Conservation (phyloP, 2,888 invertebrate genomes). For the Orthonychiurus folsomi region DNA sequence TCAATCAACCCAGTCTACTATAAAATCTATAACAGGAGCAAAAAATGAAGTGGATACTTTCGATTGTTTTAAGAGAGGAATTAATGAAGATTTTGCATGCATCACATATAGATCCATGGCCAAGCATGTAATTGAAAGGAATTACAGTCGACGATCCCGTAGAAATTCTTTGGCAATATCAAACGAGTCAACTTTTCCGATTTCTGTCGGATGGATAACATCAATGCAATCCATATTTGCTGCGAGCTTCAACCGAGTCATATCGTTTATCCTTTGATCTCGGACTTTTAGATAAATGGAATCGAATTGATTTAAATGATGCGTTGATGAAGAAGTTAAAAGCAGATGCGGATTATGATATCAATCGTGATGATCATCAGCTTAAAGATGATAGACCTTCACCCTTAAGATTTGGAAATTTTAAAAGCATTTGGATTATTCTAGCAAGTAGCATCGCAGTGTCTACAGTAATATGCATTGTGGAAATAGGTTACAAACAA, state of each 20-base stretch:
- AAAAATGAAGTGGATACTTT: conserved; percentile 5
- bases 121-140: conserved; percentile 5
- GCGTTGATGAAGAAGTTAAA: no score
- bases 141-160: conserved; percentile 5
- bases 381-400: no score
- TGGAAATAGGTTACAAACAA: no score
- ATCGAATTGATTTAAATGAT: conserved; percentile 3
- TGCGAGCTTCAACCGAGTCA: background rate
- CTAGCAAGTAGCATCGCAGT: background rate
- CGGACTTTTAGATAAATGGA: conserved; percentile 11
- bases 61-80: conserved; percentile 8
- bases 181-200: conserved; percentile 4
- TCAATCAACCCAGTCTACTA: conserved; percentile 15
- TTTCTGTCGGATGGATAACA: conserved; percentile 7
- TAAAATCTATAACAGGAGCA: conserved; percentile 12
- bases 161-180: background rate
- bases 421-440: background rate
- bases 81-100: conserved; percentile 7
- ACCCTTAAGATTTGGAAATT: background rate
- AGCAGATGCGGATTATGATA: no score
- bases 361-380: no score
- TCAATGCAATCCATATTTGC: conserved; percentile 11
- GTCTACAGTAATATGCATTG: background rate
- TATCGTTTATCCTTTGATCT: background rate
- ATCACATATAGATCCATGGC: conserved; percentile 13